phyloP scores from a whole-genome alignment of 2,888 invertebrate genomes.

The Ormyrus thymus region DNA sequence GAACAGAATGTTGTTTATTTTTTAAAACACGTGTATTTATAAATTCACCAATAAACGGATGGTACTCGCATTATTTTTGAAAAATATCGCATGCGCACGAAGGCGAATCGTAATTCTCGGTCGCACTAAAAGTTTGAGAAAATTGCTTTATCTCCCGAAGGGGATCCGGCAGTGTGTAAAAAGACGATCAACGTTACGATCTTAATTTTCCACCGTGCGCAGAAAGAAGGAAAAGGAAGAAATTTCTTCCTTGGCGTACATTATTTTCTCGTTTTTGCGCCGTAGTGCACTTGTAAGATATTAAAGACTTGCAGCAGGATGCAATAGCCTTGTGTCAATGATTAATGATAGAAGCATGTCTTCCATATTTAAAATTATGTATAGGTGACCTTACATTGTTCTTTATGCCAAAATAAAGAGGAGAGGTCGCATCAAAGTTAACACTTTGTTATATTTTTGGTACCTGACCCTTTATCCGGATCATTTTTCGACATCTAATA shows the following conservation, averaged over 20 bases:
- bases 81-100: slow-evolving; percentile 4
- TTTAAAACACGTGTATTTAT: too few relatives aligned
- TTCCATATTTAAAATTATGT: too few relatives aligned
- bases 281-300: slow-evolving; percentile 5
- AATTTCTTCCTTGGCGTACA: slow-evolving; percentile 16
- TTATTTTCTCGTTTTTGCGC: slow-evolving; percentile 4
- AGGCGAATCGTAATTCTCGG: slow-evolving; percentile 21
- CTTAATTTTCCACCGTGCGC: slow-evolving; percentile 28
- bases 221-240: background rate
- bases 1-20: too few relatives aligned
- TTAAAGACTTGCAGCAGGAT: background rate
- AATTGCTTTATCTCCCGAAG: slow-evolving; percentile 46
- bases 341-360: too few relatives aligned
- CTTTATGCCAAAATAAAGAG: too few relatives aligned
- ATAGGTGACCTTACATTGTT: too few relatives aligned
- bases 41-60: too few relatives aligned
- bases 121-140: slow-evolving; percentile 43
- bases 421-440: too few relatives aligned
- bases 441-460: too few relatives aligned
- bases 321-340: background rate
- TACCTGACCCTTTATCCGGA: too few relatives aligned
- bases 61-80: background rate
- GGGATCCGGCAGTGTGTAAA: slow-evolving; percentile 8
- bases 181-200: slow-evolving; percentile 24
- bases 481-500: too few relatives aligned